phyloP scores from a whole-genome alignment of 2,797 vertebrate species.

The Cephalopachus bancanus region DNA sequence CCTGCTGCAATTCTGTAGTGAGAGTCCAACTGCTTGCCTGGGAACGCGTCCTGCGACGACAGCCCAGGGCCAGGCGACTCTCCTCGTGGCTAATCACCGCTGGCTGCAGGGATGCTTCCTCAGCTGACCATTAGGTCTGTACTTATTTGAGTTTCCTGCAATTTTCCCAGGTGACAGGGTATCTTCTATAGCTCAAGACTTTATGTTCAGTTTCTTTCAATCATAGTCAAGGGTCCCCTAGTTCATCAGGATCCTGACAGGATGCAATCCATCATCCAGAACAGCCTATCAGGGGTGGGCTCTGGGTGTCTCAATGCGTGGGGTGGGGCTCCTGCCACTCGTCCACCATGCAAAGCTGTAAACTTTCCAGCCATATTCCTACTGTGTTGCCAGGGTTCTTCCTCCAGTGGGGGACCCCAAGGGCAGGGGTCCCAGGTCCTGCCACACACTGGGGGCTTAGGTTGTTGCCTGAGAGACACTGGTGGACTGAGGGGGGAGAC shows the following conservation, averaged over 20 bases:
- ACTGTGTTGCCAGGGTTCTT: background rate
- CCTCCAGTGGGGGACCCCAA: fast-evolving
- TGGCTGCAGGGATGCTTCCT: background rate
- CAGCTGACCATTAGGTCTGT: background rate
- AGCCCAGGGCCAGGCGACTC: too few species aligned
- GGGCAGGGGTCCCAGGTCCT: background rate
- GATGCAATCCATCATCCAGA: slow-evolving; percentile 49
- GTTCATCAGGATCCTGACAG: slow-evolving; percentile 68
- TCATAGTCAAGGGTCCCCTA: slow-evolving; percentile 64
- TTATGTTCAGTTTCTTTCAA: slow-evolving; percentile 68
- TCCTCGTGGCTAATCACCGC: background rate
- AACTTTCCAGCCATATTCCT: background rate
- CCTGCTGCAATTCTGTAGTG: background rate
- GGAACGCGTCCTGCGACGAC: too few species aligned
- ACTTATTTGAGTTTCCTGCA: slow-evolving; percentile 66
- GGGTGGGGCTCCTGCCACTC: background rate
- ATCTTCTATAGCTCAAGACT: slow-evolving; percentile 65
- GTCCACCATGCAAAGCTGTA: fast-evolving
- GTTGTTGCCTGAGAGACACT: background rate
- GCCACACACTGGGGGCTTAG: background rate
- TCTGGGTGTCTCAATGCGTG: fast-evolving
- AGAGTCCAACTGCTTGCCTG: too few species aligned
- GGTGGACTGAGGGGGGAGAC: too few species aligned
- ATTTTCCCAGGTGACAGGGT: slow-evolving; percentile 53
- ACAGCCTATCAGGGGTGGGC: background rate